These are phyloP conservation scores for Virgularia gustaviana DNA, from an alignment of 92 coral and sea anemone genomes.

Conservation along the genomic window DNA sequence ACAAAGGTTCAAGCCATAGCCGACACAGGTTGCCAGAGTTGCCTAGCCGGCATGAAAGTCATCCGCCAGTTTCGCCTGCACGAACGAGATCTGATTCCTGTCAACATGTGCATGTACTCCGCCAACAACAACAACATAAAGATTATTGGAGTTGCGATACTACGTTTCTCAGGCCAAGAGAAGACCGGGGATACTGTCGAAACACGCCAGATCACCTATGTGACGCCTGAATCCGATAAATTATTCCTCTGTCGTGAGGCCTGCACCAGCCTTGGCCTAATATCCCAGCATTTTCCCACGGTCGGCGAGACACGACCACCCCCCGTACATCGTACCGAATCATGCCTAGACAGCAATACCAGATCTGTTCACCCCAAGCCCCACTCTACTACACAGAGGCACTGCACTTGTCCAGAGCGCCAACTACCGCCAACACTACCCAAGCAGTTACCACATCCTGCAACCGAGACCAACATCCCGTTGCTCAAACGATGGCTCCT, in stretches of 20 bases:
- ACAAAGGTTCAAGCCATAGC: constrained; percentile 59
- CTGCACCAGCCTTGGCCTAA: constrained; percentile 16
- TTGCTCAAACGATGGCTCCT: neutral
- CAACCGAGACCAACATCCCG: neutral
- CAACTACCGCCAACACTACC: neutral
- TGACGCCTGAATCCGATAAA: constrained; percentile 7
- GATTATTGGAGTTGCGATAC: constrained; percentile 11
- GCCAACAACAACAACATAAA: constrained; percentile 33
- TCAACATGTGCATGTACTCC: constrained; percentile 15
- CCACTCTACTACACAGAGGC: no score
- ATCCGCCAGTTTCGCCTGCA: constrained; percentile 4
- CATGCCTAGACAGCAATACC: neutral
- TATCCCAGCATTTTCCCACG: constrained; percentile 19
- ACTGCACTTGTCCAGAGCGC: no score
- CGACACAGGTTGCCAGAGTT: constrained; percentile 66
- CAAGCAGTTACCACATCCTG: constrained; percentile 12
- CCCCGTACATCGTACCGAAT: constrained; percentile 1
- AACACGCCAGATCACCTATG: constrained; percentile 20
- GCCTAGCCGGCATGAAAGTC: constrained; percentile 35
- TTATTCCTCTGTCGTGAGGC: constrained; percentile 16
- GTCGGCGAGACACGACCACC: constrained; percentile 10
- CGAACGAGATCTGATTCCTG: constrained; percentile 12
- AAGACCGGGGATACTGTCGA: neutral
- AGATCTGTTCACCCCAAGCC: neutral
- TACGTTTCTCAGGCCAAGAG: constrained; percentile 8